Base-by-base conservation (phyloP, 2,797 vertebrate genomes). In the Scolopax rusticola region DNA sequence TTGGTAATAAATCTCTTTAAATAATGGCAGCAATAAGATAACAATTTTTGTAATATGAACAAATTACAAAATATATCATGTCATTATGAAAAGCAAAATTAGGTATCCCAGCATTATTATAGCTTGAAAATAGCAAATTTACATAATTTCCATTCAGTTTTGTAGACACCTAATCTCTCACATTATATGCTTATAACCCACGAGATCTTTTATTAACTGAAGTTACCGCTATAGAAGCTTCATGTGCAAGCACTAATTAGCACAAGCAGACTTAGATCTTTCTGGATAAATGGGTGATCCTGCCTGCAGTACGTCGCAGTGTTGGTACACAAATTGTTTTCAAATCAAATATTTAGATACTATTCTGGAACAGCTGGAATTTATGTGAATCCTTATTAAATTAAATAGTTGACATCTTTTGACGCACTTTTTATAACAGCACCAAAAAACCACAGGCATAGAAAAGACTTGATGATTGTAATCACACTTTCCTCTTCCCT, bases 331-430 rank as follows among this genome's bases (percentile, higher is more conserved):
- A 59, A n/a, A 77, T 30, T 79, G 57, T 81, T 94, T 95, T 88
- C 88, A 87, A 95, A 94, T 93, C 81, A 91, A 95, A 85, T 93
- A 92, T 95, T 97, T 92, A 95, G 84, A 92, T 78, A 87, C 73
- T 68, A 5, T 48, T 94, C 59, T 68, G 82, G 48, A 96, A 84
- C 95, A 97, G 84, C 94, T 96, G 96, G 91, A 96, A 95, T 33
- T 88, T 64, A 11, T 15, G 60, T 56, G 79, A 88, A 73, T 61
- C 33, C 74, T 94, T 92, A 89, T 73, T 91, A 90, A 85, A 91
- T 94, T 88, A 71, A 96, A 81, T 8, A 92, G 41, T 38, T 94
- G 87, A 87, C 92, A 92, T 92, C 48, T 95, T 96, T 30, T 84
- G 90, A 92, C 0, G 5, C 9, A 10, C 59, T 85, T 93, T 87